These are phyloP conservation scores for Aplysina aerophoba DNA, from an alignment of 37 sponge, comb jelly and placozoan genomes.

Conservation along the genomic window DNA sequence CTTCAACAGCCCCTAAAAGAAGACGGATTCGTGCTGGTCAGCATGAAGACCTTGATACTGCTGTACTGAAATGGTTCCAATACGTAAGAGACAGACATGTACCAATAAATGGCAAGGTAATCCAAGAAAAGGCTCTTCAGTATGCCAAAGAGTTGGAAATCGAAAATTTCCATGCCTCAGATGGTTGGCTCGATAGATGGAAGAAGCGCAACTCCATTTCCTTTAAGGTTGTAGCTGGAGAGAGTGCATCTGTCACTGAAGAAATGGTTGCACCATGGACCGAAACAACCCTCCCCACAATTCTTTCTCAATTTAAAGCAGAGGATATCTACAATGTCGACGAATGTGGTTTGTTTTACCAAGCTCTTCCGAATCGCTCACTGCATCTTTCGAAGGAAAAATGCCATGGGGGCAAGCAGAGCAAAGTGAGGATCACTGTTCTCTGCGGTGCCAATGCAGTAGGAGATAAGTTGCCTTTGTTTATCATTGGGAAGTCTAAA, in stretches of 20 bases:
- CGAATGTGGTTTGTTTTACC: slow-evolving; percentile 11
- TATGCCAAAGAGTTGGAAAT: neutral
- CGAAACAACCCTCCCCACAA: neutral
- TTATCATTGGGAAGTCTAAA: slow-evolving; percentile 23
- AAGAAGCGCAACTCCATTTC: slow-evolving; percentile 2
- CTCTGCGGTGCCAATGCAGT: slow-evolving; percentile 18
- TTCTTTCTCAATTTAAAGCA: neutral
- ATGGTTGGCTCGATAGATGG: neutral
- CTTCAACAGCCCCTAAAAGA: too few species aligned
- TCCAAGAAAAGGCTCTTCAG: neutral
- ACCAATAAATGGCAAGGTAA: slow-evolving; percentile 16
- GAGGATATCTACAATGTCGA: slow-evolving; percentile 28
- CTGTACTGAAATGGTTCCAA: slow-evolving; percentile 1
- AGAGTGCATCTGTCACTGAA: neutral
- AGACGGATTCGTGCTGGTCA: neutral
- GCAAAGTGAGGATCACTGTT: slow-evolving; percentile 10
- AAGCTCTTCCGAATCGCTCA: slow-evolving; percentile 10
- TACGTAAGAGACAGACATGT: neutral
- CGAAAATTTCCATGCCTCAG: slow-evolving; percentile 15
- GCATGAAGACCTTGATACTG: slow-evolving; percentile 4
- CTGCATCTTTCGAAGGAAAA: neutral
- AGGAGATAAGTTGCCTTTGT: neutral
- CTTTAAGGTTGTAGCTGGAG: slow-evolving; percentile 9
- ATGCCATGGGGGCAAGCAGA: slow-evolving; percentile 22
- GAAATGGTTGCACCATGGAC: slow-evolving; percentile 8